Evolutionary conservation across 1,140 invertebrate genomes (phyloP), one percentile per base, ranked within the genome.

Genomic region (Berghia stephanieae): DNA sequence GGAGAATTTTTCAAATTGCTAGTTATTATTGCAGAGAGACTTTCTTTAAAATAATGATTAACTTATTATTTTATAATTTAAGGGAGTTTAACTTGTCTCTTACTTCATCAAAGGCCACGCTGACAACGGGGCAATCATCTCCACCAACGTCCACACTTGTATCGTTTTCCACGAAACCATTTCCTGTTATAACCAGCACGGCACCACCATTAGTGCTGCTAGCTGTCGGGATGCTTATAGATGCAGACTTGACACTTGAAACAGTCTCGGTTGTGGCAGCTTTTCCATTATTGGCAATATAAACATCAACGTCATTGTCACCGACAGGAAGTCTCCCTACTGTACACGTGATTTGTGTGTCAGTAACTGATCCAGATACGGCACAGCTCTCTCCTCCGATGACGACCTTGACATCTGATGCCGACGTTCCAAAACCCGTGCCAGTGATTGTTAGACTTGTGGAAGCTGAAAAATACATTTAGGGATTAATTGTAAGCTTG

Each of bases 361-460:
- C 52, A 3, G 49, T 76, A 0, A 72, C 78, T 18, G 52, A 10
- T 2, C 44, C 68, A 6, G 21, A 68, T 3, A 83, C 71, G 13
- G 18, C 31, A 66, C 83, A 86, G 3, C 18, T 18, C 13, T 27
- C 69, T n/a, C 60, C 63, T 1, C 81, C 84, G 27, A 85, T 63
- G 4, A 31, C 55, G 21, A 88, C 80, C 0, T 66, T 83, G 0
- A 84, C 81, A 21, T 44, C 43, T 3, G 80, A 69, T 0, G 52
- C 27, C 13, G 60, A 40, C 31, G 71, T 60, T 16, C 68, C 76
- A 70, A 87, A 87, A 1, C 82, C 80, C 18, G 73, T 73, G 43
- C 86, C 86, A 60, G 67, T 78, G 38, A 87, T 60, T 5, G 83
- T 85, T 6, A 86, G 13, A 0, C 44, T 36, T 24, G 76, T 78